Conservation (phyloP, 1,140 invertebrate species). For the Sycophila sp. region DNA sequence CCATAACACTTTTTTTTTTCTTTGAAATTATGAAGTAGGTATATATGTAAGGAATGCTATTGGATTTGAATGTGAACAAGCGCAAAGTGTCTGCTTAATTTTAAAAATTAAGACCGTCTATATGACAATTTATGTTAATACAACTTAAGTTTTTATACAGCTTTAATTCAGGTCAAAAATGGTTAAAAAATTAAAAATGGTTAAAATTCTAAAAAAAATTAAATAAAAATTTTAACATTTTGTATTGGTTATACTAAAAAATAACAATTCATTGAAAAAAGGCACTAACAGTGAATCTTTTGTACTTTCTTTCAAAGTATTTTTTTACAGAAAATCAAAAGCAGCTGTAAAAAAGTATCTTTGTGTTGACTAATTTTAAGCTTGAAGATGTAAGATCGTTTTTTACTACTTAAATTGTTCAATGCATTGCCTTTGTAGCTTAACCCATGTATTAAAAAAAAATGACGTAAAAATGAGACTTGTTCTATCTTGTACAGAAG, state of each 20-base stretch:
- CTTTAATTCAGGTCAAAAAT: too few relatives aligned
- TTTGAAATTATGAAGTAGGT: background rate
- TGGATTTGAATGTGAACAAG: background rate
- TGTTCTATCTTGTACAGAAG: constrained; percentile 32
- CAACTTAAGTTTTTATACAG: background rate
- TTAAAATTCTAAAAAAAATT: too few relatives aligned
- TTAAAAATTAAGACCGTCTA: background rate
- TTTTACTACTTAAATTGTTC: background rate
- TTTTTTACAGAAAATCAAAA: background rate
- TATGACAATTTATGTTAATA: constrained; percentile 3
- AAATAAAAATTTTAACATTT: too few relatives aligned
- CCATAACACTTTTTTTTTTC: constrained; percentile 8
- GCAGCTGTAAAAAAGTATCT: background rate
- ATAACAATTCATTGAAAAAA: background rate
- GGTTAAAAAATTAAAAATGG: too few relatives aligned
- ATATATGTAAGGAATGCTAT: background rate
- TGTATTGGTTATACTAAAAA: too few relatives aligned
- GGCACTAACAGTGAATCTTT: background rate
- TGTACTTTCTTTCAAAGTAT: background rate
- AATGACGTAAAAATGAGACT: background rate
- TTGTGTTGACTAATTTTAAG: constrained; percentile 19
- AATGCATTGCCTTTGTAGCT: constrained; percentile 4
- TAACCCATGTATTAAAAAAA: background rate
- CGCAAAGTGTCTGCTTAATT: background rate
- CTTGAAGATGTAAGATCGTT: background rate